Percentiles rank a stretch among this genome's conserved stretches.
These are phyloP conservation scores for Triplophysa yarkandensis DNA, from an alignment of 2,797 vertebrate species.

Conservation along the genomic window DNA sequence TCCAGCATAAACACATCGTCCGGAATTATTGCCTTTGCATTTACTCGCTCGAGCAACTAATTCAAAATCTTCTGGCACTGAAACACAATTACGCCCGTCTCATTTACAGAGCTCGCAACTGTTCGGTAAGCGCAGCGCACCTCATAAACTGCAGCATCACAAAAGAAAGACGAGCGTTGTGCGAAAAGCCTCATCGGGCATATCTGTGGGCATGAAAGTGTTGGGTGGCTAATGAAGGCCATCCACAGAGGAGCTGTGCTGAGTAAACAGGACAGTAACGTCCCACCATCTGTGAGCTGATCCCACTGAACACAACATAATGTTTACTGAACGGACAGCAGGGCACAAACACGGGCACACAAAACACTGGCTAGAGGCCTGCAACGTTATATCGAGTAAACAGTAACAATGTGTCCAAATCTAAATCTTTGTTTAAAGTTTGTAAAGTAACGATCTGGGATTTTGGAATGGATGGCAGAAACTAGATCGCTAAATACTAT, in stretches of 20 bases:
- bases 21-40: neutral
- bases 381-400: slow-evolving; percentile 12
- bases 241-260: slow-evolving; percentile 74
- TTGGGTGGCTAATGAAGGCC: slow-evolving; percentile 70
- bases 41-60: neutral
- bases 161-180: slow-evolving; percentile 19
- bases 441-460: too few species aligned
- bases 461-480: neutral
- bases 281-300: slow-evolving; percentile 74
- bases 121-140: neutral
- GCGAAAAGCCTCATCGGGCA: slow-evolving; percentile 28
- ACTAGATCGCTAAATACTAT: neutral
- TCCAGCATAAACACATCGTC: neutral
- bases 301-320: slow-evolving; percentile 64
- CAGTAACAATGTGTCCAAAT: neutral
- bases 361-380: neutral
- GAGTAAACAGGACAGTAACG: slow-evolving; percentile 76
- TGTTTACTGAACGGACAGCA: slow-evolving; percentile 71
- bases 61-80: slow-evolving; percentile 7
- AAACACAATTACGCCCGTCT: slow-evolving; percentile 15
- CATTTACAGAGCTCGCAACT: slow-evolving; percentile 26
- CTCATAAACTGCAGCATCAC: slow-evolving; percentile 24
- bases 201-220: slow-evolving; percentile 68
- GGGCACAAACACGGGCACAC: slow-evolving; percentile 2
- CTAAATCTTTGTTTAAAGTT: neutral